Percentiles rank a stretch among this genome's conserved stretches.
phyloP scores from a whole-genome alignment of 1,140 invertebrate species.

The Araneus ventricosus region DNA sequence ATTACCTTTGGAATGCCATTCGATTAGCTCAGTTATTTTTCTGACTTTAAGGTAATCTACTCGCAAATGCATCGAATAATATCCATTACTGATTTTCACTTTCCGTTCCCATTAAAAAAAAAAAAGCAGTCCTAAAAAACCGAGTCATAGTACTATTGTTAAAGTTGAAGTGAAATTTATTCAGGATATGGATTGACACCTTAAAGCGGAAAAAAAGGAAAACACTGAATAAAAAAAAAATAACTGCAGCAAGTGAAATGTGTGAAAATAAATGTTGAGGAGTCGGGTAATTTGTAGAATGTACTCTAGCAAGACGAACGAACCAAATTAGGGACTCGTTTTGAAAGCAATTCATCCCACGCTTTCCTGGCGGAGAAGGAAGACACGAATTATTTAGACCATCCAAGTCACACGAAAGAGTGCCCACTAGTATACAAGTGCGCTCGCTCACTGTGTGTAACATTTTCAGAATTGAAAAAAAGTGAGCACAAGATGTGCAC shows the following conservation, averaged over 20 bases:
- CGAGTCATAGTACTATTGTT: no score
- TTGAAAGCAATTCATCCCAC: neutral
- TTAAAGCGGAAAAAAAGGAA: neutral
- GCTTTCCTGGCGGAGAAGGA: constrained; percentile 14
- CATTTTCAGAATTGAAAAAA: no score
- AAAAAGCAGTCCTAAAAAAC: no score
- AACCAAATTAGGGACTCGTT: constrained; percentile 2
- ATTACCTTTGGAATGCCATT: no score
- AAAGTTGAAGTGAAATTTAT: neutral
- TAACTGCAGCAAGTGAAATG: neutral
- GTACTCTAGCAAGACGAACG: constrained; percentile 16
- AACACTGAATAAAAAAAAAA: neutral
- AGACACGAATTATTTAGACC: neutral
- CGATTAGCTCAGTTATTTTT: no score
- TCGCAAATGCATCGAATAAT: no score
- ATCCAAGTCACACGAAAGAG: neutral
- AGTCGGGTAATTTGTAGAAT: neutral
- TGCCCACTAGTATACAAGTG: neutral
- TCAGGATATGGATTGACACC: neutral
- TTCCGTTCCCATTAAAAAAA: no score
- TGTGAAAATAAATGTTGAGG: neutral
- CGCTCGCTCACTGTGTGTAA: no score
- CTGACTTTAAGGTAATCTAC: no score
- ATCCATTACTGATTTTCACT: no score
- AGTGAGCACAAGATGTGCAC: no score